Conservation (phyloP, 2,113 vertebrate genomes). For the Ammodytes marinus region DNA sequence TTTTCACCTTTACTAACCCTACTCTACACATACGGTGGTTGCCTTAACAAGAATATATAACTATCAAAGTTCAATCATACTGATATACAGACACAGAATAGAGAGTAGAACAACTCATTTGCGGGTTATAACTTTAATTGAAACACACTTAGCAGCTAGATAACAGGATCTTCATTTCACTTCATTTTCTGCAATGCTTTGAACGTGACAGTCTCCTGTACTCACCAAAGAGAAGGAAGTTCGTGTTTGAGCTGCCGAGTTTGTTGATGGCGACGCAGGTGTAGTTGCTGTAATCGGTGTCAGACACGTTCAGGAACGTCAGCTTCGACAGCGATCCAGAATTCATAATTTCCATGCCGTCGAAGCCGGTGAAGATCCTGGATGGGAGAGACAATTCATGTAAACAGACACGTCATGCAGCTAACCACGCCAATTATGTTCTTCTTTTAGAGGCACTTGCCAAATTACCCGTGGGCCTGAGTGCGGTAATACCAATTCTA, state of each 20-base stretch:
- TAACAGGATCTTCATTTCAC: not conserved
- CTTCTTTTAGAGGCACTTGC: not conserved
- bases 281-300: conserved; percentile 97
- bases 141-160: not conserved
- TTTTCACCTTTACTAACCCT: not conserved
- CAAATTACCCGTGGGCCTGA: not conserved
- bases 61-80: not conserved
- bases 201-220: not conserved
- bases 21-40: not conserved
- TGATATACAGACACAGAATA: not conserved
- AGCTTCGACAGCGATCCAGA: conserved; percentile 91
- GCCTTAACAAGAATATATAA: not conserved
- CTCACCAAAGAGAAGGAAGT: conserved; percentile 95
- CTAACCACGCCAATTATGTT: not conserved
- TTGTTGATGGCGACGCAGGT: conserved; percentile 95
- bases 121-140: not conserved
- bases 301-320: conserved; percentile 96
- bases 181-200: not conserved
- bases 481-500: not conserved
- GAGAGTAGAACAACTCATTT: not conserved
- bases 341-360: conserved; percentile 92
- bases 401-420: not conserved
- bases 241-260: conserved; percentile 94
- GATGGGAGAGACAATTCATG: not conserved
- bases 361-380: conserved; percentile 91